phyloP scores from a whole-genome alignment of 2,888 invertebrate genomes.

The Drosophila neotestacea region DNA sequence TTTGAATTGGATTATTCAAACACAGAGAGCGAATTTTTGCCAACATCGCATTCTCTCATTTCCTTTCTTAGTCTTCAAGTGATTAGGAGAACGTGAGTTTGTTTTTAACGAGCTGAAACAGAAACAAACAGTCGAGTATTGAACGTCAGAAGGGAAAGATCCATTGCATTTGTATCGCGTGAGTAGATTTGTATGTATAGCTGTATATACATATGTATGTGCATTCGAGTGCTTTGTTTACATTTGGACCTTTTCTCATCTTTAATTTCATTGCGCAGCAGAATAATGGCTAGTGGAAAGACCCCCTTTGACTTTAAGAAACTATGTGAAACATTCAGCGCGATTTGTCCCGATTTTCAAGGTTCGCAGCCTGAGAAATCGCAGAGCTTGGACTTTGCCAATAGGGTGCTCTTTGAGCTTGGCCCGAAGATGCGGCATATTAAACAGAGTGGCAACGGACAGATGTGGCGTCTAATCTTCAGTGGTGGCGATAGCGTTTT shows the following conservation, averaged over 20 bases:
- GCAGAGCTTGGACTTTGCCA: constrained; percentile 60
- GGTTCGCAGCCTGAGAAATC: background rate
- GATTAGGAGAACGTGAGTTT: background rate
- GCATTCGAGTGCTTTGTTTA: background rate
- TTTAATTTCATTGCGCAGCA: constrained; percentile 10
- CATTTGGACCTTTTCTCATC: background rate
- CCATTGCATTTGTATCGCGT: background rate
- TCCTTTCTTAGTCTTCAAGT: background rate
- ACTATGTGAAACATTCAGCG: constrained; percentile 33
- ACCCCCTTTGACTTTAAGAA: constrained; percentile 27
- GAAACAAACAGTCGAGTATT: constrained; percentile 16
- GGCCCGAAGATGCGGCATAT: constrained; percentile 52
- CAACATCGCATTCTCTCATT: background rate
- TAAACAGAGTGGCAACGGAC: constrained; percentile 41
- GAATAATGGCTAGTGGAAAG: constrained; percentile 11
- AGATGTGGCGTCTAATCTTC: constrained; percentile 60
- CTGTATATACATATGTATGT: background rate
- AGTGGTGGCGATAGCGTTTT: constrained; percentile 36
- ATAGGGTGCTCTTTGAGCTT: constrained; percentile 56
- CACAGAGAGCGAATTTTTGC: background rate
- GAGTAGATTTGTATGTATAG: background rate
- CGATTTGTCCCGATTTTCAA: constrained; percentile 62
- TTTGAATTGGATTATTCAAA: too few relatives aligned
- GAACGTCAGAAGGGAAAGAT: background rate
- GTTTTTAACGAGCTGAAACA: too few relatives aligned